phyloP scores from a whole-genome alignment of 2,888 invertebrate species.

The Ichneumoninae sp. region DNA sequence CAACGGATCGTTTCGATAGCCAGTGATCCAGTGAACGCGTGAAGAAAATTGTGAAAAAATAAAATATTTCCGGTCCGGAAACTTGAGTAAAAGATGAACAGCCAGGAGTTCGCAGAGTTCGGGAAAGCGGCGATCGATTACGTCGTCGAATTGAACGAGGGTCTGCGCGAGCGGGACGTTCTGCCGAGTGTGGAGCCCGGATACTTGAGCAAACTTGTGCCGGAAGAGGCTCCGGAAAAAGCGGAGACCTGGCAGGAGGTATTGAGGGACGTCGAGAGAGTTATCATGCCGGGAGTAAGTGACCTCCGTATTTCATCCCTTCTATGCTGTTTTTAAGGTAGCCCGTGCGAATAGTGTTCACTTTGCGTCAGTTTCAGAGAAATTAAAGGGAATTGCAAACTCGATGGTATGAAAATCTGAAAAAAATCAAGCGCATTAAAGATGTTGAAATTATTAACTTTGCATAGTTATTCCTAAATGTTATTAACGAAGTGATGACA shows the following conservation, averaged over 20 bases:
- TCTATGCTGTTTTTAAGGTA: neutral
- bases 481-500: no score
- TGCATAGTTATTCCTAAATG: no score
- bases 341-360: no score
- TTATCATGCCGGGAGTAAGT: slow-evolving; percentile 95
- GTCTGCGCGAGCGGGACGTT: slow-evolving; percentile 91
- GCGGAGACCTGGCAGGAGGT: slow-evolving; percentile 94
- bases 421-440: no score
- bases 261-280: slow-evolving; percentile 92
- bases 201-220: slow-evolving; percentile 92
- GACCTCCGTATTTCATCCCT: slow-evolving; percentile 2
- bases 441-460: no score
- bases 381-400: no score
- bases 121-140: slow-evolving; percentile 95
- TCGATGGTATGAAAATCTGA: no score
- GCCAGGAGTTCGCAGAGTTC: slow-evolving; percentile 91
- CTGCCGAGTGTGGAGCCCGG: slow-evolving; percentile 95
- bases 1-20: neutral
- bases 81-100: slow-evolving; percentile 87
- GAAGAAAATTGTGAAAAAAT: neutral
- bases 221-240: slow-evolving; percentile 92
- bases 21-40: slow-evolving; percentile 15
- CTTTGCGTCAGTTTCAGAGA: no score
- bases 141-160: slow-evolving; percentile 95
- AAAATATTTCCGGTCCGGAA: neutral